Evolutionary conservation across 2,797 vertebrate genomes (phyloP).

Genomic region (Schizothorax lantsangensis): DNA sequence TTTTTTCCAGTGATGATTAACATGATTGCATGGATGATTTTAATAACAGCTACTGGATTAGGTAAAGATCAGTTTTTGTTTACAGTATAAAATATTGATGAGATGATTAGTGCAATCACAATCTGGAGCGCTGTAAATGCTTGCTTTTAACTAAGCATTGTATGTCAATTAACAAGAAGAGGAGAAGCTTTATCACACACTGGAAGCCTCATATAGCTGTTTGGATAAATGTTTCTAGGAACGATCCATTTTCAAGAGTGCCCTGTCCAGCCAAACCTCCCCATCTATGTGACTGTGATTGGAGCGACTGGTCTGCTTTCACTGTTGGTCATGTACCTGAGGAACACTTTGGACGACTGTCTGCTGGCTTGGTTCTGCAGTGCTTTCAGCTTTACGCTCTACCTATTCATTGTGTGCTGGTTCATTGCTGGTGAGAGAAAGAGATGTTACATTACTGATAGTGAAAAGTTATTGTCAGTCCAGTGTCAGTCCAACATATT

Average conservation of each 20-base stretch:
- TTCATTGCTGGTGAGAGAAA: slow-evolving; percentile 52
- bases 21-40: slow-evolving; percentile 54
- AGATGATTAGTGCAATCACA: background rate
- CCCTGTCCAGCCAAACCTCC: slow-evolving; percentile 58
- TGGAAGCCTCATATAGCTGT: background rate
- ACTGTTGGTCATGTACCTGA: slow-evolving; percentile 51
- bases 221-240: slow-evolving; percentile 37
- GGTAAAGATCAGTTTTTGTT: slow-evolving; percentile 48
- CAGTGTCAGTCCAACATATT: background rate
- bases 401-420: slow-evolving; percentile 45
- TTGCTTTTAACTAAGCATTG: background rate
- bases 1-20: slow-evolving; percentile 51
- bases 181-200: background rate
- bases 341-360: slow-evolving; percentile 37
- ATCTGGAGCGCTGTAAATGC: slow-evolving; percentile 7
- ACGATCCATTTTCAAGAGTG: slow-evolving; percentile 54
- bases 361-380: slow-evolving; percentile 26
- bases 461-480: background rate
- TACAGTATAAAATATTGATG: background rate
- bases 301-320: slow-evolving; percentile 46
- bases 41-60: slow-evolving; percentile 53
- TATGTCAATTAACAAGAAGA: background rate
- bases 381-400: slow-evolving; percentile 4
- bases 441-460: background rate
- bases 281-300: slow-evolving; percentile 51